Evolutionary conservation across 2,113 vertebrate species (phyloP).

Genomic region (Anolis sagrei): DNA sequence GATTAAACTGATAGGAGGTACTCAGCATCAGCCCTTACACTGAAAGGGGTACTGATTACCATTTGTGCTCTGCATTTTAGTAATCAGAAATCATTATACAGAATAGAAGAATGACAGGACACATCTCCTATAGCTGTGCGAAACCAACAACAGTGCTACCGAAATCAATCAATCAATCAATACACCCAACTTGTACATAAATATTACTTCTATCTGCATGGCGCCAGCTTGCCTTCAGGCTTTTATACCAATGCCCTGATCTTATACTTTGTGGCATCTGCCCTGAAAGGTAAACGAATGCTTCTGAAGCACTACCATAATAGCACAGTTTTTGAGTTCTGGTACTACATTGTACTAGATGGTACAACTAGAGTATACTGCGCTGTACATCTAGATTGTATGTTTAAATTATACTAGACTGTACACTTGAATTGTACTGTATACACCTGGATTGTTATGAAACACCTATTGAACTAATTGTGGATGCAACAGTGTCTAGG

Average conservation of each 20-base stretch:
- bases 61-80: conserved; percentile 78
- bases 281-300: not conserved
- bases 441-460: not conserved
- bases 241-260: not conserved
- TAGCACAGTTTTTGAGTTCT: not conserved
- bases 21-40: conserved; percentile 72
- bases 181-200: conserved; percentile 63
- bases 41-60: conserved; percentile 80
- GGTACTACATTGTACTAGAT: not conserved
- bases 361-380: too few species aligned
- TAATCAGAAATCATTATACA: conserved; percentile 80
- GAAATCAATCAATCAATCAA: not conserved
- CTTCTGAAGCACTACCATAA: not conserved
- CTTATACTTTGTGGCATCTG: not conserved
- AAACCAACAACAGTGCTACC: conserved; percentile 47
- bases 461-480: not conserved
- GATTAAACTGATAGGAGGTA: conserved; percentile 79
- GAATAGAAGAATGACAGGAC: conserved; percentile 72
- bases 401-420: too few species aligned
- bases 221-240: conserved; percentile 19
- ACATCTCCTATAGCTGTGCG: conserved; percentile 70
- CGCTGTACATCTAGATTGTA: too few species aligned
- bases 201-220: conserved; percentile 45
- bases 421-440: too few species aligned
- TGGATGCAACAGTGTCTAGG: not conserved